Base-by-base conservation (phyloP, 2,113 vertebrate genomes). In the Alexandromys fortis region DNA sequence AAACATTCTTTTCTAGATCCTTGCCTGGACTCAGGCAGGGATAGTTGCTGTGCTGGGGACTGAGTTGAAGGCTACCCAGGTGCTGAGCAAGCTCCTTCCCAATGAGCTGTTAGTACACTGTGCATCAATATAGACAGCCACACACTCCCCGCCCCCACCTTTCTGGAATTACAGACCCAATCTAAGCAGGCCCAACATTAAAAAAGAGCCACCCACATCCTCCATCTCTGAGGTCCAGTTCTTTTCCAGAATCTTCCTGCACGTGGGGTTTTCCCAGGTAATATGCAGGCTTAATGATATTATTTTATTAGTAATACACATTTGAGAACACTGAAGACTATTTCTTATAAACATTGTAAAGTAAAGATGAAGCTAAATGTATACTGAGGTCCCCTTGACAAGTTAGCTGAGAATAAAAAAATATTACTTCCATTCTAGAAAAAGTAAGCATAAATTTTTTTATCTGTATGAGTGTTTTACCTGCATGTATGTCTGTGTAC, bases 401-500 rank as follows among this genome's bases (percentile, higher is more conserved):
- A 55, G 76, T 65, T 75, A 72, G 63, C 28, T 90, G 28, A 79
- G 89, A 65, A 86, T 85, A 61, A 61, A 97, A 79, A 65, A 38
- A 16, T 52, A 16, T 45, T 42, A 47, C 10, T 72, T 91, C 30
- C 30, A 16, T 17, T 35, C 47, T 24, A 73, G 47, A 58, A 68
- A 35, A 38, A 68, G 73, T 68, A 65, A 89, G 14, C 16, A 28
- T 87, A 4, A 58, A 17, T 19, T 58, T 58, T 61, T 82, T 82
- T 14, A 24, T 61, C 14, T 82, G 79, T 61, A 16, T 49, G 45
- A 3, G 0, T 33, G 42, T 76, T 76, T 76, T 76, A 14, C 42
- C 42, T 76, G 76, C 28, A 49, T 49, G 28, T 33, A 33, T 49
- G 76, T 13, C n/a, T 82, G 35, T 61, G 13, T 14, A 17, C 19